Percentiles rank a stretch among this genome's conserved stretches.
These are phyloP conservation scores for Rhagoletis zephyria DNA, from an alignment of 1,140 invertebrate genomes.

Conservation along the genomic window DNA sequence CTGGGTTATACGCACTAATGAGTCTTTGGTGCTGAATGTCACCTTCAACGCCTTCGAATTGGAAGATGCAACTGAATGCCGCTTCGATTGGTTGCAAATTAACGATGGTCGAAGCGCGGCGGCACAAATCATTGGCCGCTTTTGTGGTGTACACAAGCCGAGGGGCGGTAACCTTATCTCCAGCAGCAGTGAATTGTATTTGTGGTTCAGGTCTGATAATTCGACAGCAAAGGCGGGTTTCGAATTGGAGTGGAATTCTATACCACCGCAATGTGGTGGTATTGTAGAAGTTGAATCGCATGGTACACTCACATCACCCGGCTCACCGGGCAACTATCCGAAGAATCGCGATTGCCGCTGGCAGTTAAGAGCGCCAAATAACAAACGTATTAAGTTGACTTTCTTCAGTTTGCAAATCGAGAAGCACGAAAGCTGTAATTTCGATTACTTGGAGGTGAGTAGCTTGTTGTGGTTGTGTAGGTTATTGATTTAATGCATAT, in stretches of 20 bases:
- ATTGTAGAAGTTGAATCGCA: slow-evolving; percentile 75
- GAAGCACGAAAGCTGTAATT: slow-evolving; percentile 81
- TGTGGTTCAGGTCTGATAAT: slow-evolving; percentile 86
- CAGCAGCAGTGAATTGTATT: slow-evolving; percentile 81
- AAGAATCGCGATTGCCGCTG: slow-evolving; percentile 85
- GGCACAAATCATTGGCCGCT: slow-evolving; percentile 81
- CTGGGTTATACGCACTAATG: slow-evolving; percentile 82
- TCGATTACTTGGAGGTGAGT: slow-evolving; percentile 85
- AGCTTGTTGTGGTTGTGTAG: background rate
- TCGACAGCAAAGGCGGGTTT: slow-evolving; percentile 77
- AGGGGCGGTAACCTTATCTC: slow-evolving; percentile 81
- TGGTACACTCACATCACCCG: slow-evolving; percentile 84
- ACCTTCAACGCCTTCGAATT: slow-evolving; percentile 84
- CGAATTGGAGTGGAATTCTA: slow-evolving; percentile 82
- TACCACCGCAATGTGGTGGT: slow-evolving; percentile 83
- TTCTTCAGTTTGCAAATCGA: slow-evolving; percentile 88
- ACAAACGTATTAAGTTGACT: slow-evolving; percentile 86
- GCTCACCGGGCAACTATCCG: slow-evolving; percentile 87
- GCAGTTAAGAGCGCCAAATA: slow-evolving; percentile 79
- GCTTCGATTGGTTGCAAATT: slow-evolving; percentile 82
- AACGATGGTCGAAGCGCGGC: slow-evolving; percentile 83
- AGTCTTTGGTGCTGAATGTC: slow-evolving; percentile 83
- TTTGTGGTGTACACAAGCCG: slow-evolving; percentile 81
- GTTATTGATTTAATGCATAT: background rate
- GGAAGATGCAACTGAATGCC: slow-evolving; percentile 78